Evolutionary conservation across 1,140 invertebrate genomes (phyloP).

Genomic region (Neelides sp.): DNA sequence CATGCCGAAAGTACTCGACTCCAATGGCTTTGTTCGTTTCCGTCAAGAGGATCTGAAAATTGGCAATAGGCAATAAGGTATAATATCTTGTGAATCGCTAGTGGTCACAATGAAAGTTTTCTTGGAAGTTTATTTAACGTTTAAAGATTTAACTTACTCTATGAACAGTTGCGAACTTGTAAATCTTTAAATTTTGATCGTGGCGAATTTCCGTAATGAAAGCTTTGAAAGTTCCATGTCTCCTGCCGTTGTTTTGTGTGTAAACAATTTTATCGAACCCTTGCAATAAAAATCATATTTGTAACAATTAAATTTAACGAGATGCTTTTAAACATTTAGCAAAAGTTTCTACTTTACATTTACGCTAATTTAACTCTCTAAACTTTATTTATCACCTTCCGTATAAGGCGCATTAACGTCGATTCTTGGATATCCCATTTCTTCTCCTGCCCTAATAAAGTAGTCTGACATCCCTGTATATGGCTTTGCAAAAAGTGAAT

Average conservation of each 20-base stretch:
- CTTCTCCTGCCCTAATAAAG: constrained; percentile 43
- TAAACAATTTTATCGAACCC: constrained; percentile 7
- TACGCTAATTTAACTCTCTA: neutral
- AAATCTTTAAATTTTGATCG: constrained; percentile 3
- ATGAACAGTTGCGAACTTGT: constrained; percentile 9
- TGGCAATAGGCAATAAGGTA: too few species aligned
- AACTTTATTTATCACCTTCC: constrained; percentile 34
- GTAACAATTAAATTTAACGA: too few species aligned
- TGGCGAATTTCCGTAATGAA: constrained; percentile 8
- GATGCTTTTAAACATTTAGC: too few species aligned
- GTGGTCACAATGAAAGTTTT: too few species aligned
- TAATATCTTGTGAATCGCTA: too few species aligned
- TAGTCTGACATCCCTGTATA: constrained; percentile 14
- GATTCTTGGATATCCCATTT: constrained; percentile 52
- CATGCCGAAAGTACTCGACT: constrained; percentile 15
- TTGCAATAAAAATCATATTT: too few species aligned
- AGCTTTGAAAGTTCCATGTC: constrained; percentile 7
- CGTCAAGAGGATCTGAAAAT: constrained; percentile 8
- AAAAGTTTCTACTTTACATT: too few species aligned
- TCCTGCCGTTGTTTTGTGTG: constrained; percentile 9
- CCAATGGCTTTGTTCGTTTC: constrained; percentile 8
- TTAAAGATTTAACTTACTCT: neutral
- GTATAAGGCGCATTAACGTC: constrained; percentile 44
- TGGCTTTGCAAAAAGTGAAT: neutral
- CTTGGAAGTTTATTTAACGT: too few species aligned